Evolutionary conservation across 2,888 invertebrate species (phyloP).

Genomic region (Synanthedon vespiformis): DNA sequence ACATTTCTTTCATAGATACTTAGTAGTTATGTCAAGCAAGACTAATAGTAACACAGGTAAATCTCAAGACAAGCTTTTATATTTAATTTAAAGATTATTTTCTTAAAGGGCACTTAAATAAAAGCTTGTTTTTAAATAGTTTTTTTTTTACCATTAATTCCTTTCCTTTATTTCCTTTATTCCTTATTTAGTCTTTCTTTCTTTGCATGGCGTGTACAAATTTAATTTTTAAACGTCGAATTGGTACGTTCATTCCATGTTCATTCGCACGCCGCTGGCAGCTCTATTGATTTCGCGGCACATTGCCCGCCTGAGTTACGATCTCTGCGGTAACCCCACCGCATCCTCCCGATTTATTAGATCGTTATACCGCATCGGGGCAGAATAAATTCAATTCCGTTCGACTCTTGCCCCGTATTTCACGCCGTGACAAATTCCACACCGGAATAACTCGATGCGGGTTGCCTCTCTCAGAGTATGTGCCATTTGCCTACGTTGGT

Average conservation of each 20-base stretch:
- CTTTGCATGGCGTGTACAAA: too few species aligned
- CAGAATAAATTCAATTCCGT: conserved; percentile 54
- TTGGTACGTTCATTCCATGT: not conserved
- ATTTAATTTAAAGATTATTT: too few species aligned
- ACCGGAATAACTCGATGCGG: conserved; percentile 32
- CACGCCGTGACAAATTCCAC: conserved; percentile 42
- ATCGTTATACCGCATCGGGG: conserved; percentile 53
- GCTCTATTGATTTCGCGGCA: conserved; percentile 65
- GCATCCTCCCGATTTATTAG: conserved; percentile 59
- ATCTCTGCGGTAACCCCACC: conserved; percentile 47
- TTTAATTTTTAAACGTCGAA: not conserved
- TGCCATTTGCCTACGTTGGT: conserved; percentile 6
- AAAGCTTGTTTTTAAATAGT: too few species aligned
- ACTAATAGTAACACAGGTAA: too few species aligned
- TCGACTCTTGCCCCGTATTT: conserved; percentile 43
- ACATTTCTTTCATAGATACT: too few species aligned
- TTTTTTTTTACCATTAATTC: too few species aligned
- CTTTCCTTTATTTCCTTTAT: too few species aligned
- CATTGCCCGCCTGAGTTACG: conserved; percentile 60
- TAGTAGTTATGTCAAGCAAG: too few species aligned
- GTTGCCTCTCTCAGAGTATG: conserved; percentile 21
- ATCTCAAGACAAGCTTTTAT: too few species aligned
- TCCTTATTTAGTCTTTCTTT: too few species aligned
- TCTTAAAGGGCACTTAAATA: too few species aligned
- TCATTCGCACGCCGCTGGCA: conserved; percentile 20